These are phyloP conservation scores for Helicolenus hilgendorfi DNA, from an alignment of 2,797 vertebrate species.

Conservation along the genomic window DNA sequence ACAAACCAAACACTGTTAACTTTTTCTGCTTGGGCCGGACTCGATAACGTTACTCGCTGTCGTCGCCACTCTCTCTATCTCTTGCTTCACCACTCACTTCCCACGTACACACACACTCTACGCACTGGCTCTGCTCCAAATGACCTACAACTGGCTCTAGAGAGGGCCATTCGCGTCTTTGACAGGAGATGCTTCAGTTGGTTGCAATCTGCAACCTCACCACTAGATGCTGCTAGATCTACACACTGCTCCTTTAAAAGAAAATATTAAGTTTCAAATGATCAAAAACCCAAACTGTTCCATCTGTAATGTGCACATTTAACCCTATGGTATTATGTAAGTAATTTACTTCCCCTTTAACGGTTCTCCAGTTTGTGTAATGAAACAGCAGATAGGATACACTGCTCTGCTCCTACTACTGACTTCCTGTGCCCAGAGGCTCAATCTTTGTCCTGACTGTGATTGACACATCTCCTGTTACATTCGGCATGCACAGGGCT, in stretches of 20 bases:
- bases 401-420: background rate
- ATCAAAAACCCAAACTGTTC: background rate
- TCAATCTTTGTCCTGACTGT: background rate
- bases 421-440: constrained; percentile 5
- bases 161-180: too few relatives aligned
- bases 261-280: background rate
- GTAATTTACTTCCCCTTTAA: background rate
- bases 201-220: background rate
- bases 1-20: too few relatives aligned
- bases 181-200: background rate
- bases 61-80: too few relatives aligned
- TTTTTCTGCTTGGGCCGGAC: too few relatives aligned
- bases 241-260: background rate
- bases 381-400: background rate
- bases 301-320: background rate
- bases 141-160: too few relatives aligned
- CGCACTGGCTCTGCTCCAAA: too few relatives aligned
- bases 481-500: background rate
- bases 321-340: background rate
- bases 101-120: too few relatives aligned
- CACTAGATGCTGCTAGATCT: background rate
- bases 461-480: constrained; percentile 39
- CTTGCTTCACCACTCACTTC: too few relatives aligned
- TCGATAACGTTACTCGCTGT: too few relatives aligned
- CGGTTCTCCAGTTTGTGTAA: background rate